Percentiles rank a stretch among this genome's conserved stretches.
These are phyloP conservation scores for Calephelis nemesis DNA, from an alignment of 1,140 invertebrate genomes.

Conservation along the genomic window DNA sequence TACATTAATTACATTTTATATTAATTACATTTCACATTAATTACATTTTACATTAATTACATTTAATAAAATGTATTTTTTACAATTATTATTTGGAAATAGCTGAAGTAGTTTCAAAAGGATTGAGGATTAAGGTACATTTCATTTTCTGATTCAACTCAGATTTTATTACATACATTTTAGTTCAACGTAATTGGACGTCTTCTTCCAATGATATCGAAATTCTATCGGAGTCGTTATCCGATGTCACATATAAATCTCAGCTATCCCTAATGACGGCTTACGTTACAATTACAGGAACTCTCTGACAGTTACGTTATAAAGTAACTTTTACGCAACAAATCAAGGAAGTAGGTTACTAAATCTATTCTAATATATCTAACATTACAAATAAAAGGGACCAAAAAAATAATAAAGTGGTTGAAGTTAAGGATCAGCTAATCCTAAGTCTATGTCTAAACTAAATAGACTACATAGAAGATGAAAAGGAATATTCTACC, in stretches of 20 bases:
- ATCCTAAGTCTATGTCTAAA: slow-evolving; percentile 69
- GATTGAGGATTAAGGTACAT: slow-evolving; percentile 4
- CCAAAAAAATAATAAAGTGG: slow-evolving; percentile 33
- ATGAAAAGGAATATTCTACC: slow-evolving; percentile 78
- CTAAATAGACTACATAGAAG: slow-evolving; percentile 71
- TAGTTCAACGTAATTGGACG: slow-evolving; percentile 42
- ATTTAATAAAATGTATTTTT: neutral
- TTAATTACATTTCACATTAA: too few species aligned
- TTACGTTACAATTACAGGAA: slow-evolving; percentile 34
- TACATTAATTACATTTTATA: too few species aligned
- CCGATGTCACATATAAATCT: slow-evolving; percentile 47
- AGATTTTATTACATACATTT: slow-evolving; percentile 23
- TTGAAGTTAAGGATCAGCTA: slow-evolving; percentile 51
- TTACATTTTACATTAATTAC: neutral
- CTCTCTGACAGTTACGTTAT: slow-evolving; percentile 52
- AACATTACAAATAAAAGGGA: slow-evolving; percentile 18
- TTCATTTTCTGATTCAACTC: slow-evolving; percentile 12
- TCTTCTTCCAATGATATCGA: slow-evolving; percentile 37
- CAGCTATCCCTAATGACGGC: slow-evolving; percentile 37
- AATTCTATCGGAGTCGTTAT: slow-evolving; percentile 51
- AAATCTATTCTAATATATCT: slow-evolving; percentile 20
- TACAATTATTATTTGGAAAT: too few species aligned
- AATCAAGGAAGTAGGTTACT: slow-evolving; percentile 23
- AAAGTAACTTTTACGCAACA: slow-evolving; percentile 57
- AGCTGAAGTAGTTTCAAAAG: neutral